A percentile compares a stretch with the other conserved stretches of the same genome.
phyloP scores from a whole-genome alignment of 2,888 invertebrate genomes.

The Autographa pulchrina region DNA sequence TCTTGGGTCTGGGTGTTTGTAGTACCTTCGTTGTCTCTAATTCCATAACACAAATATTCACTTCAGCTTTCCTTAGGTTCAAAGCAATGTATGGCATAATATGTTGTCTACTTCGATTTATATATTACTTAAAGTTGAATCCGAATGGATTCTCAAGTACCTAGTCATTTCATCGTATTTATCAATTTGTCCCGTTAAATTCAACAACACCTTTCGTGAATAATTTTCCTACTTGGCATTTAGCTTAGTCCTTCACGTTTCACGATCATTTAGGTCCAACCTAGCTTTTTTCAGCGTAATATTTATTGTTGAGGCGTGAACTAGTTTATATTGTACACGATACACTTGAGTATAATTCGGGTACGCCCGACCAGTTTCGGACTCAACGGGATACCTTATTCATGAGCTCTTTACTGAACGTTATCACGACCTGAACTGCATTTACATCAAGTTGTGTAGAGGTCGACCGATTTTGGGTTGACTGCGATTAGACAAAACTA shows the following conservation, averaged over 20 bases:
- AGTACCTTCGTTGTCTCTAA: too few species aligned
- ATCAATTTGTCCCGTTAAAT: background rate
- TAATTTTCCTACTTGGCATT: background rate
- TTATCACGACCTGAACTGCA: slow-evolving; percentile 4
- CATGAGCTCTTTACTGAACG: background rate
- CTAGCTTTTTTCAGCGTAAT: background rate
- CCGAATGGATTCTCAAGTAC: too few species aligned
- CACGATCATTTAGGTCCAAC: slow-evolving; percentile 2
- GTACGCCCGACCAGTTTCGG: background rate
- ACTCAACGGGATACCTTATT: slow-evolving; percentile 1
- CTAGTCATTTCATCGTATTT: background rate
- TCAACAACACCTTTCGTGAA: background rate
- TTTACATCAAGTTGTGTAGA: background rate
- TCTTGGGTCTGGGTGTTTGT: too few species aligned
- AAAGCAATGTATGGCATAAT: background rate
- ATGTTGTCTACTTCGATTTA: too few species aligned
- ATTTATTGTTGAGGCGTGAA: slow-evolving; percentile 4
- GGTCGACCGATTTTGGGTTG: background rate
- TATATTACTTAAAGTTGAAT: too few species aligned
- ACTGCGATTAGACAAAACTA: background rate
- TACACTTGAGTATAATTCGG: slow-evolving; percentile 4
- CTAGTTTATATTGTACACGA: slow-evolving; percentile 4
- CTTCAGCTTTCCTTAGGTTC: too few species aligned
- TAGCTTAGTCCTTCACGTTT: background rate
- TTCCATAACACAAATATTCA: too few species aligned